These are phyloP conservation scores for Elegia similella DNA, from an alignment of 2,888 invertebrate genomes.

Conservation along the genomic window DNA sequence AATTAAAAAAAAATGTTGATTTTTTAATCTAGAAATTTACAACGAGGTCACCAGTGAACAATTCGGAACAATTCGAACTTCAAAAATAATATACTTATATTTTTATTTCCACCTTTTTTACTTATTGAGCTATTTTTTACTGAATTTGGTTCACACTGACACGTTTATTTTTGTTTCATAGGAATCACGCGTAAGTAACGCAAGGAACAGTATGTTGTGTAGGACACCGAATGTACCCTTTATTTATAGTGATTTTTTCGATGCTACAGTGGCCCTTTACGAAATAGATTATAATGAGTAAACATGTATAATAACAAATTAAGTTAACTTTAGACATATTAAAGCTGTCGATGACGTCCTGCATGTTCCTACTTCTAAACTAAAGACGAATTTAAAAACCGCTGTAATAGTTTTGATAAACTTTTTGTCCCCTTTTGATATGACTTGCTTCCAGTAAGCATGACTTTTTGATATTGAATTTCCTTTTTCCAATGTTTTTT, in stretches of 20 bases:
- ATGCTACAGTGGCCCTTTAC: conserved; percentile 38
- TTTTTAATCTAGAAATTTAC: background rate
- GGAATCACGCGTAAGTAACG: conserved; percentile 81
- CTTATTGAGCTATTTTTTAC: conserved; percentile 36
- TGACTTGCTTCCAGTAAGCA: conserved; percentile 39
- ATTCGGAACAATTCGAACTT: background rate
- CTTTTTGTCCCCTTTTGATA: conserved; percentile 29
- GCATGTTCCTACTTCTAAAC: conserved; percentile 26
- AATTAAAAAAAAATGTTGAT: no score
- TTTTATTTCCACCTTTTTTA: conserved; percentile 27
- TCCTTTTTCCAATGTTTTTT: conserved; percentile 33
- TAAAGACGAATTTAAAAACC: conserved; percentile 20
- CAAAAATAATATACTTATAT: background rate
- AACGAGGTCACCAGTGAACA: background rate
- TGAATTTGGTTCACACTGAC: conserved; percentile 58
- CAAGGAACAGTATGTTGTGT: conserved; percentile 60
- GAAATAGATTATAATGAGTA: conserved; percentile 35
- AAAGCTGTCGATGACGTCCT: conserved; percentile 19
- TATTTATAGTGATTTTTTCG: conserved; percentile 56
- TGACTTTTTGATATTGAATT: conserved; percentile 37
- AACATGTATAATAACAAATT: conserved; percentile 15
- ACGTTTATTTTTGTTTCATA: conserved; percentile 76
- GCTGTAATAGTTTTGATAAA: conserved; percentile 26
- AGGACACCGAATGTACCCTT: conserved; percentile 61
- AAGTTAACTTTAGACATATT: conserved; percentile 14